Conservation (phyloP, 2,113 vertebrate species). For the Urocynchramus pylzowi region DNA sequence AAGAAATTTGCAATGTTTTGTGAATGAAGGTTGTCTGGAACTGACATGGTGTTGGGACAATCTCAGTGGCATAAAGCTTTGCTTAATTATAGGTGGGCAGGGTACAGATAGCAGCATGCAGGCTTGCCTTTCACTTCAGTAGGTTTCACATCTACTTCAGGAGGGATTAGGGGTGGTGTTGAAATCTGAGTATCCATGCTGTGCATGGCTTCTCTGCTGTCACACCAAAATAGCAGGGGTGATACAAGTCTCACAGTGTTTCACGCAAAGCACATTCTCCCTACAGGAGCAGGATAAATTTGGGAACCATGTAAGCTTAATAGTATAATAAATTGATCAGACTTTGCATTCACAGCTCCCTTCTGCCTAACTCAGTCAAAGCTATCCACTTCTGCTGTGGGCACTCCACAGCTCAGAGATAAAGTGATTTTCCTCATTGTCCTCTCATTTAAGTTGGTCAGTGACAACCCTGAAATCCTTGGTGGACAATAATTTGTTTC, state of each 20-base stretch:
- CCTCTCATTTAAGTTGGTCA: not conserved
- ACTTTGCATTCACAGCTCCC: not conserved
- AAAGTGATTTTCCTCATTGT: not conserved
- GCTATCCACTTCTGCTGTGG: not conserved
- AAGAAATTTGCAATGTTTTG: not conserved
- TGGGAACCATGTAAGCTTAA: not conserved
- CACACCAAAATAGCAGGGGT: not conserved
- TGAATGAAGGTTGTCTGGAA: not conserved
- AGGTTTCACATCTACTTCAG: not conserved
- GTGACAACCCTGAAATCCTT: not conserved
- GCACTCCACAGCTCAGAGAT: not conserved
- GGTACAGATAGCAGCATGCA: not conserved
- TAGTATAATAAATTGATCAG: not conserved
- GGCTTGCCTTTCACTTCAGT: not conserved
- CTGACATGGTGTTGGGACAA: rapidly evolving
- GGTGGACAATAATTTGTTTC: not conserved
- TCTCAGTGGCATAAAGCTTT: not conserved
- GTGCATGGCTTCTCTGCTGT: not conserved
- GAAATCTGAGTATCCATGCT: not conserved
- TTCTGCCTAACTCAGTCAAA: not conserved
- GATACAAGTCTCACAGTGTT: not conserved
- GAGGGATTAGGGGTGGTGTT: not conserved
- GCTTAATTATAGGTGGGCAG: not conserved
- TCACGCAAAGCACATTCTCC: not conserved
- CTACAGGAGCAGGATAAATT: not conserved